These are phyloP conservation scores for Nanorana parkeri DNA, from an alignment of 2,113 vertebrate genomes.

Conservation along the genomic window DNA sequence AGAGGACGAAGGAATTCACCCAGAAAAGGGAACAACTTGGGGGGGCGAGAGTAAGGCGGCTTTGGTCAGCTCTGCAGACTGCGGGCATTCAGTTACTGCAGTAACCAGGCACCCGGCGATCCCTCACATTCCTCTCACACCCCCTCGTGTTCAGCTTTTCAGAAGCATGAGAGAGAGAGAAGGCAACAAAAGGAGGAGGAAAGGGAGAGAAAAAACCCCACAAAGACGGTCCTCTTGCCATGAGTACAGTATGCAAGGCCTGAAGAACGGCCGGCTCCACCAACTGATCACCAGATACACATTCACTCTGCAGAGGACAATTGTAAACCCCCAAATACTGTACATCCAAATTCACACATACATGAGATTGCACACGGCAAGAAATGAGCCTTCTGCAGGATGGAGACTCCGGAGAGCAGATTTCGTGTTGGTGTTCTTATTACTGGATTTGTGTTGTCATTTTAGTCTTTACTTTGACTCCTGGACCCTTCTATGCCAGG, in stretches of 20 bases:
- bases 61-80: conserved; percentile 67
- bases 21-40: conserved; percentile 62
- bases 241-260: not conserved
- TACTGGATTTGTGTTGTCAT: too few relatives aligned
- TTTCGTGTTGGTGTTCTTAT: too few relatives aligned
- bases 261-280: not conserved
- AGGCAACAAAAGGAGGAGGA: conserved; percentile 67
- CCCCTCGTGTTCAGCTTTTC: conserved; percentile 40
- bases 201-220: not conserved
- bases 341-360: too few relatives aligned
- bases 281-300: not conserved
- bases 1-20: not conserved
- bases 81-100: conserved; percentile 74
- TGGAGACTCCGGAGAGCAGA: too few relatives aligned
- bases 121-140: conserved; percentile 51
- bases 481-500: too few relatives aligned
- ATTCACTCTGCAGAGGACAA: not conserved
- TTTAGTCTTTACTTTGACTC: too few relatives aligned
- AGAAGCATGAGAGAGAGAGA: conserved; percentile 65
- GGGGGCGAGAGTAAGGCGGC: conserved; percentile 64
- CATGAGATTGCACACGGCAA: too few relatives aligned
- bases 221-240: not conserved
- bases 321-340: too few relatives aligned
- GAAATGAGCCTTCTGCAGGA: too few relatives aligned
- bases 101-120: conserved; percentile 70